Base-by-base conservation (phyloP, 2,113 vertebrate species). In the Shinisaurus crocodilurus region DNA sequence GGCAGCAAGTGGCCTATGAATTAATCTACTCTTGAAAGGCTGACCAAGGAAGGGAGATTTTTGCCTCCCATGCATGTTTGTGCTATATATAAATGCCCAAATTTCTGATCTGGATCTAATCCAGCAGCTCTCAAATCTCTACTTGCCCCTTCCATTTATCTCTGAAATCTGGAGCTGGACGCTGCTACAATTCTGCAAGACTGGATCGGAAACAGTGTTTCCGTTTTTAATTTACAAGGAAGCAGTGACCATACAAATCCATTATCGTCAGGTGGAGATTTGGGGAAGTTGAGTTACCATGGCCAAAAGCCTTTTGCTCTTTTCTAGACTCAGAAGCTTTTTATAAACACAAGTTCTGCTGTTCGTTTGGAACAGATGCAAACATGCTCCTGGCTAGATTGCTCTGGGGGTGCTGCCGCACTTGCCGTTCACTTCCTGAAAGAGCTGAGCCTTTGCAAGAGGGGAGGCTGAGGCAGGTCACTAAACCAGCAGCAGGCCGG, bases 151-250 rank as follows among this genome's bases (percentile, higher is more conserved):
- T 13, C 50, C 18, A 63, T 43, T 89, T 76, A 83, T 83, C 10
- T 63, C 57, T 83, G 48, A 34, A 29, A 37, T n/a, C 45, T n/a
- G 37, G 32, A 80, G 29, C 29, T 79, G 86, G 27, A 3, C 25
- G 43, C 54, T 87, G 86, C n/a, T 43, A 87, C 72, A 20, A 20
- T 80, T 77, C 75, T 67, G 57, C 40, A 80, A 75, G 57, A n/a
- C 18, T 45, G 57, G 54, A 12, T 77, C 34, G 40, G 86, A 77
- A 57, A 75, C 40, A 16, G 18, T 27, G 3, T 37, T 54, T 74
- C 67, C 23, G 1, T 89, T 70, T 89, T n/a, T 83, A 63, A 83
- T 75, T 84, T 89, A 76, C 18, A 43, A 76, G 50, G 32, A 84
- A 65, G 54, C 72, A 48, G 34, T 48, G 32, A 65, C 70, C 70